phyloP scores from a whole-genome alignment of 2,797 vertebrate genomes.

The Arctocebus calabarensis region DNA sequence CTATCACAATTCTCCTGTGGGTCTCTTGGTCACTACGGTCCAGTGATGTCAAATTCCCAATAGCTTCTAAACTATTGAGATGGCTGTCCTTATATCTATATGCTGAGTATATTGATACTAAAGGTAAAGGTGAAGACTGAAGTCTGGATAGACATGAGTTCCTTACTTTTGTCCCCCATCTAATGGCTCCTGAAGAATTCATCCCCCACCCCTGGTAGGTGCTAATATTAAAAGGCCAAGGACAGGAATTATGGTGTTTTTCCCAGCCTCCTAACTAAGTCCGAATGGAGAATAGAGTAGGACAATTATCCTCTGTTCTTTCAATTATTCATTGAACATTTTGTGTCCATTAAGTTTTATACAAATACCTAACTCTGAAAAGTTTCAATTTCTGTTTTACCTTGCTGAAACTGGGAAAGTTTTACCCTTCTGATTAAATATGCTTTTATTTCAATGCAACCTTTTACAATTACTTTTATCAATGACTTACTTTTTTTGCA shows the following conservation, averaged over 20 bases:
- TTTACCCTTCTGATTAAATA: not conserved
- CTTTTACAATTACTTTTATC: not conserved
- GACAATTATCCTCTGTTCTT: not conserved
- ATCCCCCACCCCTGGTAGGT: not conserved
- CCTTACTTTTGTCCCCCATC: not conserved
- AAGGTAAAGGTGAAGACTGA: not conserved
- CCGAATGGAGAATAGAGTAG: not conserved
- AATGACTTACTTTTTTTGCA: not conserved
- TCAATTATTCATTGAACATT: not conserved
- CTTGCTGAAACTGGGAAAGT: not conserved
- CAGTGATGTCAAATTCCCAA: not conserved
- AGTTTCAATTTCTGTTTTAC: not conserved
- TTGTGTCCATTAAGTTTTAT: not conserved
- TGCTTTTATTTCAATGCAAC: not conserved
- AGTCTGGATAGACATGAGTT: not conserved
- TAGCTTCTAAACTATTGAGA: not conserved
- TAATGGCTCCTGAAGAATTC: not conserved
- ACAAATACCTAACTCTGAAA: not conserved
- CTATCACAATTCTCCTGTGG: not conserved
- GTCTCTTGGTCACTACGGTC: slow-evolving; percentile 23
- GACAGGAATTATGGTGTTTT: not conserved
- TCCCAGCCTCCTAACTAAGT: not conserved
- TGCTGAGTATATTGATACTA: not conserved
- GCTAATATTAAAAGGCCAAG: not conserved
- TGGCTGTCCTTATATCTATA: not conserved